Evolutionary conservation across 1,140 invertebrate genomes (phyloP), one percentile per base, ranked within the genome.

Genomic region (Drosophila saltans): DNA sequence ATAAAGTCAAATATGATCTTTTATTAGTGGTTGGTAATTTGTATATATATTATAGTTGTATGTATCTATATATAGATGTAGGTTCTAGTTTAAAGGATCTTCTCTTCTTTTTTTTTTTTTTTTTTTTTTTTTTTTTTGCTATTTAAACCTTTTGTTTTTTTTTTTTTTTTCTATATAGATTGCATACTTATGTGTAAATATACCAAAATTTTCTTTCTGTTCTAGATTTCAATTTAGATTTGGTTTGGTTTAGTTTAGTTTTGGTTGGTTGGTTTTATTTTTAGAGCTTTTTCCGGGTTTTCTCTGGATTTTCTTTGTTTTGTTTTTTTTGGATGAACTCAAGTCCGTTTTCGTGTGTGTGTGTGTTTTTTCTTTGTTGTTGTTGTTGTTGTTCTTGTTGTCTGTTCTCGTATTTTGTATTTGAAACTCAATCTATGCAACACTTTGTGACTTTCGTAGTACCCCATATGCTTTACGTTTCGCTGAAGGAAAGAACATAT

Each of bases 1-100:
- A 78, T 88, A 76, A 86, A 82, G 82, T 86, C 82, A 88, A 86
- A 88, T 86, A 88, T 86, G 83, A 88, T 86, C 83, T 80, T 16
- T 16, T 82, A 66, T 69, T 80, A 68, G 68, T 80, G 66, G 52
- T 63, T 66, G 61, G 26, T 52, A 45, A 61, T 57, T 45, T 21
- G 58, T 75, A 59, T 69, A 59, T 28, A 66, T 33, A 67, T 63
- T 63, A 59, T 62, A 80, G 63, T 72, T 69, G 40, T 80, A 66
- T 57, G 64, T 78, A 66, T 71, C 30, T 69, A 43, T 66, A 43
- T 65, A 21, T n/a, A 30, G 4, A 30, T 64, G 21, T 76, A 67
- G 69, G 45, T 52, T 52, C 45, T 52, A 45, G 39, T 43, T 68
- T 68, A 30, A 24, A 61, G 26, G 41, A 39, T 26, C 30, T 26